Base-by-base conservation (phyloP, 2,888 invertebrate genomes). In the Pherbina coryleti region DNA sequence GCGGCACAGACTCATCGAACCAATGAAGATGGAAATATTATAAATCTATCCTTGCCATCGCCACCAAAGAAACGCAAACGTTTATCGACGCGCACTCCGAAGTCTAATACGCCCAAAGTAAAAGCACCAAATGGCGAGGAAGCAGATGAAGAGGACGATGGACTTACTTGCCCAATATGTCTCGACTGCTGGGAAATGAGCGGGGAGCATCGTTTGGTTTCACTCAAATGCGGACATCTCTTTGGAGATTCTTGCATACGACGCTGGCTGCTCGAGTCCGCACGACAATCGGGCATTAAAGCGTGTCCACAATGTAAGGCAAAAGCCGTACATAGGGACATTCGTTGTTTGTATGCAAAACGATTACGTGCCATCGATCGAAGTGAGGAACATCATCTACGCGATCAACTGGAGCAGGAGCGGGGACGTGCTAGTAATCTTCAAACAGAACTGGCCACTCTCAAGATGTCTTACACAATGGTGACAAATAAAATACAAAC, bases 271-370 rank as follows among this genome's bases (percentile, higher is more conserved):
- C 66, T 78, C 5, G 89, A 89, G 70, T 87, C 87, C 22, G 81
- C 82, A 5, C 84, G 85, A 0, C 87, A 88, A 74, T 85, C 87
- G 1, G 84, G 90, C 83, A 70, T 87, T 79, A 92, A 93, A 75
- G 91, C 92, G 0, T 98, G 98, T 87, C 98, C 98, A 0, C 95
- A 96, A 22, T 98, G 98, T 87, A 98, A 98, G 87, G 91, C 92
- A 53, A 93, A 92, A 86, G 94, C 96, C 0, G 84, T 90, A 0
- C 85, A 91, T 7, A 92, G 91, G 83, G 96, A 97, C 84, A 91
- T 97, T 74, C 91, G 97, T 53, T 92, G 92, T 81, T 92, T 98
- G 2, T 98, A 96, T 89, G 96, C 96, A 0, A 93, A 93, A 81
- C 93, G 93, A 76, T 85, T 96, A 3, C 92, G 93, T 69, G 95